Percentiles rank a stretch among this genome's conserved stretches.
phyloP scores from a whole-genome alignment of 2,888 invertebrate genomes.

The Scelioninae gen. 2 region DNA sequence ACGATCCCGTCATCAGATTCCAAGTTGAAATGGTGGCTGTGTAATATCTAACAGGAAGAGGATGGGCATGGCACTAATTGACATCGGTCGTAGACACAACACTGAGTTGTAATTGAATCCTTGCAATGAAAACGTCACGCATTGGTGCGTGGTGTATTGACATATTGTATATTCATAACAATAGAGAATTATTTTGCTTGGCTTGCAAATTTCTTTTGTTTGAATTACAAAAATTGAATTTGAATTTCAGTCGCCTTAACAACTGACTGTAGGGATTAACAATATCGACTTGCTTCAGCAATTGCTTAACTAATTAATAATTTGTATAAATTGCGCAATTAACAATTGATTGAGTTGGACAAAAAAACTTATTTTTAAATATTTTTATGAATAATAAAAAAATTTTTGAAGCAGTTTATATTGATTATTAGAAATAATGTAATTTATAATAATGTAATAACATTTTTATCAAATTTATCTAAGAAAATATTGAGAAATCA shows the following conservation, averaged over 20 bases:
- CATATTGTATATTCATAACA: constrained; percentile 47
- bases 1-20: constrained; percentile 47
- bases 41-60: constrained; percentile 60
- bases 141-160: constrained; percentile 47
- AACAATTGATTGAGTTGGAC: too few species aligned
- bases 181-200: constrained; percentile 41
- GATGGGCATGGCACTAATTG: constrained; percentile 59
- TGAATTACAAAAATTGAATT: constrained; percentile 15
- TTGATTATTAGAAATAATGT: too few species aligned
- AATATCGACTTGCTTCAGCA: neutral
- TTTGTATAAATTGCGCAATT: too few species aligned
- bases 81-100: constrained; percentile 56
- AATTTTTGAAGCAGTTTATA: too few species aligned
- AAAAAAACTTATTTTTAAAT: too few species aligned
- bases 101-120: constrained; percentile 56
- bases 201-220: constrained; percentile 31
- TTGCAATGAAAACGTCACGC: constrained; percentile 53
- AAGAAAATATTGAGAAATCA: too few species aligned
- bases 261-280: neutral
- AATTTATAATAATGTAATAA: too few species aligned
- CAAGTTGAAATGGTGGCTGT: constrained; percentile 38
- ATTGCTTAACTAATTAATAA: too few species aligned
- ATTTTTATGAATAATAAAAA: too few species aligned
- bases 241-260: constrained; percentile 9
- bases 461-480: too few species aligned